Percentiles rank a stretch among this genome's conserved stretches.
phyloP scores from a whole-genome alignment of 2,797 vertebrate genomes.

The Poecilia gillii region DNA sequence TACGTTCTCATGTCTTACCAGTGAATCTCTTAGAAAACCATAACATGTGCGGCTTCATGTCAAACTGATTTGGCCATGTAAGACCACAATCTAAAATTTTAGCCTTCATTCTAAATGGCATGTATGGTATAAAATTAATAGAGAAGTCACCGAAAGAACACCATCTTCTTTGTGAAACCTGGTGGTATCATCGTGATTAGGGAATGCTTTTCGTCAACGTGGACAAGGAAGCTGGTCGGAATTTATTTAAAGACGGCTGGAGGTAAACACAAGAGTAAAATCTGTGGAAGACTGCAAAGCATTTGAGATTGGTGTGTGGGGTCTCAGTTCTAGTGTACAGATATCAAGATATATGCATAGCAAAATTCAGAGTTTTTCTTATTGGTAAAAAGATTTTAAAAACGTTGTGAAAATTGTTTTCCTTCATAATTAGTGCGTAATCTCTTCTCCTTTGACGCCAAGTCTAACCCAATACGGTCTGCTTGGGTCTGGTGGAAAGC shows the following conservation, averaged over 20 bases:
- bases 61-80: neutral
- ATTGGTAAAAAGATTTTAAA: neutral
- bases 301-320: neutral
- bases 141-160: neutral
- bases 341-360: neutral
- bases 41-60: neutral
- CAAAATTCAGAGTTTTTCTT: neutral
- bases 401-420: neutral
- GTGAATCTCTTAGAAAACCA: neutral
- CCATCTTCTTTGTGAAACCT: neutral
- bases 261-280: neutral
- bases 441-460: slow-evolving; percentile 21
- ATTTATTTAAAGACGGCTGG: neutral
- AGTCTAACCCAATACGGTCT: slow-evolving; percentile 36
- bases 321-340: neutral
- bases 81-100: neutral
- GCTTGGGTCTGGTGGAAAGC: slow-evolving; percentile 27
- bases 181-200: neutral
- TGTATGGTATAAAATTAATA: neutral
- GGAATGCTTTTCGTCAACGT: neutral
- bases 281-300: neutral
- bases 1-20: neutral
- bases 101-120: neutral
- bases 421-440: neutral
- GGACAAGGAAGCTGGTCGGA: neutral